These are phyloP conservation scores for Leptinotarsa tumamoca DNA, from an alignment of 2,888 invertebrate species.

Conservation along the genomic window DNA sequence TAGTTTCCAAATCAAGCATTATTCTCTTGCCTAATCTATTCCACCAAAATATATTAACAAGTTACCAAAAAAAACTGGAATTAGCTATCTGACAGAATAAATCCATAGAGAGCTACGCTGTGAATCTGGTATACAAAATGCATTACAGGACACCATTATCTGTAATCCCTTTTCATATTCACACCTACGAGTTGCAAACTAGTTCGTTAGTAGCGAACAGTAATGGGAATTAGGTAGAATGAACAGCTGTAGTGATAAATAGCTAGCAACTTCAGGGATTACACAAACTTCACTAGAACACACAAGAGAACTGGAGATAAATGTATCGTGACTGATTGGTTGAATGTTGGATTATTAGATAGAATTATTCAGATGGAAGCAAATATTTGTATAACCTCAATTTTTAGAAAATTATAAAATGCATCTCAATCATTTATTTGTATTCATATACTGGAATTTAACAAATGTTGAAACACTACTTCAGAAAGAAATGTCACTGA, in stretches of 20 bases:
- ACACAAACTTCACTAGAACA: neutral
- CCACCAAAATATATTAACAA: too few species aligned
- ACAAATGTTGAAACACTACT: too few species aligned
- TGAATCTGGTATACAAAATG: neutral
- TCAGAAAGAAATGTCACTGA: too few species aligned
- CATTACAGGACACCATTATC: neutral
- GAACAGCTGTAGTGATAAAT: neutral
- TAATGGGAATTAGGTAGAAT: slow-evolving; percentile 10
- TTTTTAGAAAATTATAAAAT: too few species aligned
- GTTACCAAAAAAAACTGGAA: too few species aligned
- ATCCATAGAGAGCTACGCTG: neutral
- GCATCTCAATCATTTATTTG: too few species aligned
- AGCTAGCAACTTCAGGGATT: slow-evolving; percentile 6
- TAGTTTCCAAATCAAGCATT: too few species aligned
- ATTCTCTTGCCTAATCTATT: too few species aligned
- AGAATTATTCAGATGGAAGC: too few species aligned
- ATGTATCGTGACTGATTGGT: neutral
- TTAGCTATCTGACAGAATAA: neutral
- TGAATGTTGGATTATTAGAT: too few species aligned
- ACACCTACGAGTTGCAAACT: neutral
- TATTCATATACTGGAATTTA: too few species aligned
- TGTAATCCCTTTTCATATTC: slow-evolving; percentile 15
- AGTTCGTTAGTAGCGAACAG: neutral
- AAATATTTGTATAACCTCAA: too few species aligned
- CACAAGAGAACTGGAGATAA: neutral